Evolutionary conservation across 2,888 invertebrate species (phyloP).

Genomic region (Patella caerulea): DNA sequence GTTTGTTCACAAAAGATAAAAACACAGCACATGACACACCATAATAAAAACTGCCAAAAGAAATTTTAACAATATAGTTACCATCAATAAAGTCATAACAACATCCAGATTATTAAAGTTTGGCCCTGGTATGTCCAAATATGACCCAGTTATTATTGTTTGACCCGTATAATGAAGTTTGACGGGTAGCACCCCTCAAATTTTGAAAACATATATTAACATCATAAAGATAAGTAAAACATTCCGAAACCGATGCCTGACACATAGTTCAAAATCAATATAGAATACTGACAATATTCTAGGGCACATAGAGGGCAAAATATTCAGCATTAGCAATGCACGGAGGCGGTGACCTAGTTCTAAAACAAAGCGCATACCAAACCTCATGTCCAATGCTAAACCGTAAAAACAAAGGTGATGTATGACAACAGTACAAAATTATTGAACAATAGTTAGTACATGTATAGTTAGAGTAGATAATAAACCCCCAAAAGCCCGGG

Average conservation of each 20-base stretch:
- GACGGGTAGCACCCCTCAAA: not conserved
- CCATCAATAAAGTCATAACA: too few relatives aligned
- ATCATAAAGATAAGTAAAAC: too few relatives aligned
- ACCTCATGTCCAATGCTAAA: not conserved
- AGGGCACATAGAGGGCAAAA: conserved; percentile 11
- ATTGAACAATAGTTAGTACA: not conserved
- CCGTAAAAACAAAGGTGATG: too few relatives aligned
- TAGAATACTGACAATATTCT: not conserved
- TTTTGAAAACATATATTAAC: too few relatives aligned
- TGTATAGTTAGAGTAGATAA: not conserved
- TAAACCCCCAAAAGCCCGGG: conserved; percentile 1
- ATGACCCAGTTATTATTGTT: conserved; percentile 7
- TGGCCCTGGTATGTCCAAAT: not conserved
- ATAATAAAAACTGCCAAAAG: too few relatives aligned
- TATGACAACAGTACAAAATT: too few relatives aligned
- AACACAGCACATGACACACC: too few relatives aligned
- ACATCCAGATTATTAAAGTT: too few relatives aligned
- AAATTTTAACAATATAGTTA: too few relatives aligned
- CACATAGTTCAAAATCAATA: not conserved
- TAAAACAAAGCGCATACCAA: conserved; percentile 11
- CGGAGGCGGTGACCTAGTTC: conserved; percentile 12
- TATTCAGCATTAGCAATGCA: conserved; percentile 10
- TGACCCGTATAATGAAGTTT: conserved; percentile 2
- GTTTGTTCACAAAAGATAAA: too few relatives aligned
- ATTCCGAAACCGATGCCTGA: too few relatives aligned